A percentile compares a stretch with the other conserved stretches of the same genome.
phyloP scores from a whole-genome alignment of 2,797 vertebrate species.

The Anniella stebbinsi region DNA sequence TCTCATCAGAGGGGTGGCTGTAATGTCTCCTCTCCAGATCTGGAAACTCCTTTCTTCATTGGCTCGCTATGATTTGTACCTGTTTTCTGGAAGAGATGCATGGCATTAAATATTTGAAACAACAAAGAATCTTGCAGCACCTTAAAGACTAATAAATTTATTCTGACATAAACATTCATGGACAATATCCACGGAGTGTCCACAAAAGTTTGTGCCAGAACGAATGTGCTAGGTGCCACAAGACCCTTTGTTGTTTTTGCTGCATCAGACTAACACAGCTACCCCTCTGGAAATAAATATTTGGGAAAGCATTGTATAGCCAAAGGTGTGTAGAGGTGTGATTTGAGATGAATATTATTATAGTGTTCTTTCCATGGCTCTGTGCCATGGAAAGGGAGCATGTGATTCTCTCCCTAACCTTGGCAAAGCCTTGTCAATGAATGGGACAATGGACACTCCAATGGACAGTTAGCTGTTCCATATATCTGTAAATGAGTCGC shows the following conservation, averaged over 20 bases:
- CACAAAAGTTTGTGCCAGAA: no score
- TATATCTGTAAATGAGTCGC: background rate
- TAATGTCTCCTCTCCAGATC: background rate
- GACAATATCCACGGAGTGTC: no score
- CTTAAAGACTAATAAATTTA: no score
- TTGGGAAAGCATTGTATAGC: background rate
- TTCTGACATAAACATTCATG: no score
- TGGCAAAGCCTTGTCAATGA: background rate
- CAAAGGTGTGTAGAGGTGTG: background rate
- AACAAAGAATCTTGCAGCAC: no score
- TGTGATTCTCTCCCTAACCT: background rate
- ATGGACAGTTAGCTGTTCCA: background rate
- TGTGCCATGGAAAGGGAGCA: background rate
- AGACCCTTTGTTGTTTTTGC: no score
- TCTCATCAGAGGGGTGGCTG: background rate
- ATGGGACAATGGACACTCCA: background rate
- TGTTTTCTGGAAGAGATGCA: background rate
- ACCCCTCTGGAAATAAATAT: background rate
- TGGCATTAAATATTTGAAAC: background rate
- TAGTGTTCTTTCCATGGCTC: background rate
- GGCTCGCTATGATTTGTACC: background rate
- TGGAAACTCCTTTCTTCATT: background rate
- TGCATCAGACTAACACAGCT: no score
- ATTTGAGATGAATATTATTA: background rate
- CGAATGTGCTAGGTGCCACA: no score